Percentiles rank a stretch among this genome's conserved stretches.
These are phyloP conservation scores for Zeuzera pyrina DNA, from an alignment of 2,888 invertebrate genomes.

Conservation along the genomic window DNA sequence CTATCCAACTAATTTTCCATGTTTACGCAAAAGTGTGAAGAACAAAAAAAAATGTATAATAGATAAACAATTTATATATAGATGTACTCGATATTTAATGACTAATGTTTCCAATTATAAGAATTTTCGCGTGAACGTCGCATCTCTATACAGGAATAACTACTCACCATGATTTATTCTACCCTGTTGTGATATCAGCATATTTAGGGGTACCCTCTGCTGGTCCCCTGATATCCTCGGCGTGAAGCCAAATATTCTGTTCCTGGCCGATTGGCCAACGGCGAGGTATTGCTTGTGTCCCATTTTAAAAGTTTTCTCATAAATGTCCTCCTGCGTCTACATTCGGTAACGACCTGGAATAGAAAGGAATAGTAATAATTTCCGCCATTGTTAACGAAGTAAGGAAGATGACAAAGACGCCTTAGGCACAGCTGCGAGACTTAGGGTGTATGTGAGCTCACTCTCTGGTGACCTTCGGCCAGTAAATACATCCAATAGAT, in stretches of 20 bases:
- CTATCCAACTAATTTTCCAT: too few species aligned
- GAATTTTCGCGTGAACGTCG: too few species aligned
- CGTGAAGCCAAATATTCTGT: constrained; percentile 79
- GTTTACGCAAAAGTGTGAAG: too few species aligned
- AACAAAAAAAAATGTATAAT: too few species aligned
- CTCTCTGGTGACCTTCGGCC: too few species aligned
- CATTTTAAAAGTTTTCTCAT: constrained; percentile 45
- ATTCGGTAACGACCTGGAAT: constrained; percentile 14
- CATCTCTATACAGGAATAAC: constrained; percentile 1
- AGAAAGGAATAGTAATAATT: not conserved
- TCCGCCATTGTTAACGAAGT: not conserved
- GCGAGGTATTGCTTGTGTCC: constrained; percentile 85
- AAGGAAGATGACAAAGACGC: not conserved
- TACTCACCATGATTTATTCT: constrained; percentile 84
- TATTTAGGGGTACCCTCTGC: constrained; percentile 77
- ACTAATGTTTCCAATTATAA: too few species aligned
- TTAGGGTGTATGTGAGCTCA: too few species aligned
- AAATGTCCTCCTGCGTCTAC: constrained; percentile 11
- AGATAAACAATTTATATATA: too few species aligned
- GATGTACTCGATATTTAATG: too few species aligned
- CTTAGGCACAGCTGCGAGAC: too few species aligned
- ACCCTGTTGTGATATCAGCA: constrained; percentile 86
- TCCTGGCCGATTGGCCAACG: constrained; percentile 81
- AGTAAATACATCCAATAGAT: too few species aligned
- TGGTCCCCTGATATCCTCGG: constrained; percentile 52